Percentiles rank a stretch among this genome's conserved stretches.
Evolutionary conservation across 2,888 invertebrate species (phyloP).

Genomic region (Sepioteuthis lessoniana): DNA sequence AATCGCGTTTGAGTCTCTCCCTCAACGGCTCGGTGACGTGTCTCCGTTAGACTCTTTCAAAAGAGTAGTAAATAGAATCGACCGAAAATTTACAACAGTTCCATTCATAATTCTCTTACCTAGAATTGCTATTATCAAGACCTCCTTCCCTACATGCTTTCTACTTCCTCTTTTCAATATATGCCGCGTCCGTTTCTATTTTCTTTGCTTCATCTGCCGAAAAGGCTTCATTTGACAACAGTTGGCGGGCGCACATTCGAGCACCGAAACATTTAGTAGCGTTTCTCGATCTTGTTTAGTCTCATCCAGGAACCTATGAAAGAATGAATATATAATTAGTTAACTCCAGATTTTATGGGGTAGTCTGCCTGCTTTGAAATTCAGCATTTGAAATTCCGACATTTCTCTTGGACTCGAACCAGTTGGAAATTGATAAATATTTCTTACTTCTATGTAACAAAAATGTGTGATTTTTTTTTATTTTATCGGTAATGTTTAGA

Average conservation of each 20-base stretch:
- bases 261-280: background rate
- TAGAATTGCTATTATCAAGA: background rate
- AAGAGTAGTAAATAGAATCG: background rate
- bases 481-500: too few species aligned
- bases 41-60: background rate
- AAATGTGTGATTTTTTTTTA: too few species aligned
- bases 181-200: background rate
- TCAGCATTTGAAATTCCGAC: background rate
- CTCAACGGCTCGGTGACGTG: background rate
- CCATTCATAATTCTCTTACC: background rate
- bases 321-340: background rate
- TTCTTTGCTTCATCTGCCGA: background rate
- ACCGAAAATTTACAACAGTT: constrained; percentile 11
- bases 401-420: background rate
- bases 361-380: too few species aligned
- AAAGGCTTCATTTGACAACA: background rate
- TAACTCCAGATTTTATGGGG: background rate
- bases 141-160: background rate
- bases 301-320: background rate
- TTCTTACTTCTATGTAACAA: too few species aligned
- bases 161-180: background rate
- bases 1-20: background rate
- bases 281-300: background rate
- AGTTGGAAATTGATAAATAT: background rate
- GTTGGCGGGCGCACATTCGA: background rate